Percentiles rank a stretch among this genome's conserved stretches.
Evolutionary conservation across 1,140 invertebrate species (phyloP).

Genomic region (Drosophila watanabei): DNA sequence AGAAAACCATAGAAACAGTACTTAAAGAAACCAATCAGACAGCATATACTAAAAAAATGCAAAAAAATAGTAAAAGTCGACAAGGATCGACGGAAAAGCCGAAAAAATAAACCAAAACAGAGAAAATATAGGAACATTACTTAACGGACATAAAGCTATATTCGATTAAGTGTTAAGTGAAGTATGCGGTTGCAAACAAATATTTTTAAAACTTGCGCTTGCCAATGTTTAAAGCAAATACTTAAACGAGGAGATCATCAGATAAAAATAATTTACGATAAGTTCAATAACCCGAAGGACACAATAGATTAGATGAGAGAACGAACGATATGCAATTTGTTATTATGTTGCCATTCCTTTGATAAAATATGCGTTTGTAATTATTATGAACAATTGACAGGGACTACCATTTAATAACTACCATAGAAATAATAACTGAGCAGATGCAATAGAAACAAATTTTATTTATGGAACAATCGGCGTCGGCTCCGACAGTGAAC

Average conservation of each 20-base stretch:
- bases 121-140: conserved; percentile 76
- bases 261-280: conserved; percentile 39
- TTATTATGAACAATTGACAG: conserved; percentile 82
- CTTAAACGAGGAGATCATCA: conserved; percentile 26
- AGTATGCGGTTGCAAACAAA: conserved; percentile 55
- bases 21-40: conserved; percentile 35
- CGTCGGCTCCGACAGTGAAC: conserved; percentile 38
- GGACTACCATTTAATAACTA: conserved; percentile 79
- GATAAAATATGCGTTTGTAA: conserved; percentile 52
- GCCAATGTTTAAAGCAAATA: conserved; percentile 39
- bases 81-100: conserved; percentile 41
- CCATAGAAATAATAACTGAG: conserved; percentile 74
- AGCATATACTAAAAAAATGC: conserved; percentile 50
- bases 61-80: conserved; percentile 73
- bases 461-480: conserved; percentile 59
- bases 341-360: conserved; percentile 77
- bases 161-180: conserved; percentile 77
- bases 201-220: conserved; percentile 75
- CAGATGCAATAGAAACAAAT: conserved; percentile 73
- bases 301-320: conserved; percentile 36
- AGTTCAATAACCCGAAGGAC: conserved; percentile 40
- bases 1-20: conserved; percentile 24
- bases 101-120: conserved; percentile 64
- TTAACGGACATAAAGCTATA: conserved; percentile 54
- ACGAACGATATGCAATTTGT: conserved; percentile 62